Conservation (phyloP, 1,140 invertebrate genomes). For the Octopus sinensis region DNA sequence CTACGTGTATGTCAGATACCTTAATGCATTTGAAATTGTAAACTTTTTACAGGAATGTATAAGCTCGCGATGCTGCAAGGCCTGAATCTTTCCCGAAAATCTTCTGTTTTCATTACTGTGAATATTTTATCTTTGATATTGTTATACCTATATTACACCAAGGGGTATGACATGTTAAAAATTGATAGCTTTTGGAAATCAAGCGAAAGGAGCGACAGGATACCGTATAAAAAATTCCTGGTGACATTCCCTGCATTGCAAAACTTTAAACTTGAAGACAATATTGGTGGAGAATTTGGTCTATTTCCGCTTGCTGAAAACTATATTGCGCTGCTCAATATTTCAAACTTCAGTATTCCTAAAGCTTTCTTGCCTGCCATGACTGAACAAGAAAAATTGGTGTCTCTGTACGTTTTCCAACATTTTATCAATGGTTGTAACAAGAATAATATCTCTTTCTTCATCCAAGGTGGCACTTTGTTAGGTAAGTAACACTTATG, state of each 20-base stretch:
- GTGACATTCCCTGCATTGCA: not conserved
- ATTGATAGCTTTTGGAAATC: not conserved
- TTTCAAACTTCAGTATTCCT: not conserved
- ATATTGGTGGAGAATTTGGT: not conserved
- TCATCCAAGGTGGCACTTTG: constrained; percentile 42
- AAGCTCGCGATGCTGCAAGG: not conserved
- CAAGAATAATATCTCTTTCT: constrained; percentile 33
- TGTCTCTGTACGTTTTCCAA: constrained; percentile 28
- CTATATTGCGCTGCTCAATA: not conserved
- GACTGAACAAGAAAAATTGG: constrained; percentile 21
- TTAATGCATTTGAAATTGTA: too few species aligned
- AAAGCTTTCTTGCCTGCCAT: constrained; percentile 1
- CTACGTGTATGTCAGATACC: too few species aligned
- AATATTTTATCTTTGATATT: not conserved
- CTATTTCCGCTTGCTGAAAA: not conserved
- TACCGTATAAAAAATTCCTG: too few species aligned
- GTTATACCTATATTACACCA: not conserved
- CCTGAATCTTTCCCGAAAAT: not conserved
- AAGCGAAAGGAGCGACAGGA: not conserved
- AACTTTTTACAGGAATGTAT: not conserved
- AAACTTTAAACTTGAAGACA: not conserved
- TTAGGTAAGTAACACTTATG: constrained; percentile 25
- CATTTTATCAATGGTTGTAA: constrained; percentile 27
- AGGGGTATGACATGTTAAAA: not conserved
- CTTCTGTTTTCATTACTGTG: not conserved